Conservation (phyloP, 2,888 invertebrate genomes). For the Ctena decussata region DNA sequence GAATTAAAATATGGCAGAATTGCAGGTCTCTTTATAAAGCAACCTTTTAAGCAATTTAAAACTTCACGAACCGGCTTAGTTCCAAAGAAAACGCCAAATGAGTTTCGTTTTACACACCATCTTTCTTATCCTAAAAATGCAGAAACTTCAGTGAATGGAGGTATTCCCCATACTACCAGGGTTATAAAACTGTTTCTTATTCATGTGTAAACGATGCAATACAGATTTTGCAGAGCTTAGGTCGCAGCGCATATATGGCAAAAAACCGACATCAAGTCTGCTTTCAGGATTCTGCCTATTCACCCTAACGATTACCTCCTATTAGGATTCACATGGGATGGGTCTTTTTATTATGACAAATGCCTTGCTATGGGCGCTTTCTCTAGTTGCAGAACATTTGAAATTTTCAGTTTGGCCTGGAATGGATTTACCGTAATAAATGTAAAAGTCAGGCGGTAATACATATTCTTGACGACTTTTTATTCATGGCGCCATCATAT, state of each 20-base stretch:
- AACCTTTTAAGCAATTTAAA: neutral
- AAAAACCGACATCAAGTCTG: slow-evolving; percentile 31
- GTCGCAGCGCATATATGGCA: neutral
- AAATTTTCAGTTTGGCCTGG: slow-evolving; percentile 22
- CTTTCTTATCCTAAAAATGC: slow-evolving; percentile 10
- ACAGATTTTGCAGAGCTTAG: neutral
- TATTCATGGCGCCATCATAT: slow-evolving; percentile 27
- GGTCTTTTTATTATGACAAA: slow-evolving; percentile 25
- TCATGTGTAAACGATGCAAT: neutral
- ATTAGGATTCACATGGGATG: slow-evolving; percentile 21
- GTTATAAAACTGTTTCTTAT: slow-evolving; percentile 6
- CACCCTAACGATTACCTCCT: neutral
- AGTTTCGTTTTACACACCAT: slow-evolving; percentile 14
- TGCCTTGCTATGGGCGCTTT: slow-evolving; percentile 25
- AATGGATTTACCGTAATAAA: slow-evolving; percentile 27
- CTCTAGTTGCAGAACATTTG: slow-evolving; percentile 29
- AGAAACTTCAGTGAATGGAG: neutral
- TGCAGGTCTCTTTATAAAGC: neutral
- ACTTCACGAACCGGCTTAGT: slow-evolving; percentile 2
- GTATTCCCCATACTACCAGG: neutral
- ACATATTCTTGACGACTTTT: slow-evolving; percentile 37
- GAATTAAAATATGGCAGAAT: neutral
- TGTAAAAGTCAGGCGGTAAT: neutral
- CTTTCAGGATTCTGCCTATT: slow-evolving; percentile 17
- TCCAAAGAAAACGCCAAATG: neutral